Base-by-base conservation (phyloP, 2,113 vertebrate species). In the Geococcyx californianus region DNA sequence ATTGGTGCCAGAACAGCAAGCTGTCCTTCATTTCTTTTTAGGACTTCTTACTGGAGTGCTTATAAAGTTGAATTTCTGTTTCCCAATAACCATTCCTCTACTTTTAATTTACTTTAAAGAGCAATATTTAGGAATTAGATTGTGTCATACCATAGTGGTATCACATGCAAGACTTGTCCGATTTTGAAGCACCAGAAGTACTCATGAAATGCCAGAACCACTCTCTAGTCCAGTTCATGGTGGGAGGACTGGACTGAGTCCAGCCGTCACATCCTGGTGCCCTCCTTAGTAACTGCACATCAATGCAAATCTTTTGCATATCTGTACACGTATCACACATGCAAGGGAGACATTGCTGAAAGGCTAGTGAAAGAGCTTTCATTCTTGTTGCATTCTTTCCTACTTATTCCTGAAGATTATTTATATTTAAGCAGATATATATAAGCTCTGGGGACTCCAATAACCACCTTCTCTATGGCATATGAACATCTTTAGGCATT, bases 191-290 rank as follows among this genome's bases (percentile, higher is more conserved):
- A 73, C 8, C 23, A 45, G 36, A 80, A 73, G 28, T 49, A 84
- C 25, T 62, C 18, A 18, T 54, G 72, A 58, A 45, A 33, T 29
- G 40, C 29, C 40, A 67, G 54, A 34, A 66, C 63, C 63, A 28
- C 21, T 25, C 34, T 38, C 19, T 18, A 66, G 45, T 28, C 40
- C 40, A 0, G 0, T 21, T 38, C 25, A 15, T 3, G 38, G 69
- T 59, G 52, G 42, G 28, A 89, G 5, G 25, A 42, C 60, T 4
- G 4, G 56, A 8, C 42, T 45, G 67, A 58, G 59, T 38, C 21
- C 1, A 11, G 3, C 26, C 11, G 5, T 68, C 44, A 33, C 44
- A 44, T 5, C 3, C 13, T 15, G 24, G 24, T 62, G 36, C 40
- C 10, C 0, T 54, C 60, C 47, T 69, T 42, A 36, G 40, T 10